These are phyloP conservation scores for Leptodirus hochenwartii DNA, from an alignment of 2,888 invertebrate species.

Conservation along the genomic window DNA sequence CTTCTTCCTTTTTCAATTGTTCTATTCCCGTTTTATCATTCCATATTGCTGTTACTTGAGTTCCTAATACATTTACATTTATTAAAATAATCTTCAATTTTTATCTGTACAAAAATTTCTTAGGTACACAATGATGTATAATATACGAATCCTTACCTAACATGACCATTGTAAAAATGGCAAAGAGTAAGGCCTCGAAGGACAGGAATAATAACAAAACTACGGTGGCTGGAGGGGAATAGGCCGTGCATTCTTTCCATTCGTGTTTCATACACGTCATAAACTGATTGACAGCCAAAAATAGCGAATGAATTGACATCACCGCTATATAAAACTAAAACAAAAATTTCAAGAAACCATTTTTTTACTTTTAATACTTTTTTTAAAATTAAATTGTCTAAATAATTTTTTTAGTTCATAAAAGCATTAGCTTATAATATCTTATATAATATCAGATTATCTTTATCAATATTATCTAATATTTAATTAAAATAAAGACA, in stretches of 20 bases:
- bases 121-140: too few species aligned
- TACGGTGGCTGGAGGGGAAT: slow-evolving; percentile 91
- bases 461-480: too few species aligned
- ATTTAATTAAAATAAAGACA: too few species aligned
- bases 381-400: too few species aligned
- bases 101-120: too few species aligned
- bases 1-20: slow-evolving; percentile 89
- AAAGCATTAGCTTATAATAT: too few species aligned
- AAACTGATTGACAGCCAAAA: slow-evolving; percentile 84
- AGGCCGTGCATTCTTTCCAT: slow-evolving; percentile 87
- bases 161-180: slow-evolving; percentile 96
- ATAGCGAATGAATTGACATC: slow-evolving; percentile 84
- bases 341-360: too few species aligned
- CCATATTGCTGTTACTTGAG: slow-evolving; percentile 89
- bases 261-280: slow-evolving; percentile 82
- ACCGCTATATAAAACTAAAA: slow-evolving; percentile 94
- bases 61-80: too few species aligned
- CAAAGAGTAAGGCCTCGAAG: slow-evolving; percentile 89
- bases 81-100: not conserved
- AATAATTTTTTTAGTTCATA: too few species aligned
- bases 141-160: slow-evolving; percentile 88
- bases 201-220: slow-evolving; percentile 78
- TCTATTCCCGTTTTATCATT: slow-evolving; percentile 98
- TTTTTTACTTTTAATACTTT: too few species aligned
- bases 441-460: too few species aligned